Evolutionary conservation across 2,888 invertebrate species (phyloP), one percentile per base, ranked within the genome.

Genomic region (Tethea ocularis): DNA sequence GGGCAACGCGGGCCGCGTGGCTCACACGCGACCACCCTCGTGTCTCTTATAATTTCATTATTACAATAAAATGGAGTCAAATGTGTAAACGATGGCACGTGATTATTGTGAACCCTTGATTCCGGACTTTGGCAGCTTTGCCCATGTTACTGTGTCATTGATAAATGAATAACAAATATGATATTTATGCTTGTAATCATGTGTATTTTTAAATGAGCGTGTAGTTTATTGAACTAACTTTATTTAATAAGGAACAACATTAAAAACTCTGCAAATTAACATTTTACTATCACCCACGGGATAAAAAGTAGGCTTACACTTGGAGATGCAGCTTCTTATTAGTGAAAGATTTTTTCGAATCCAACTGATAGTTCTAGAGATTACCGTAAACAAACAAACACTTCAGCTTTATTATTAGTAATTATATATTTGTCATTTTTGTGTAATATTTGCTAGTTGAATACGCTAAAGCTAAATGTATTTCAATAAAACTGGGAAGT

Each of bases 61-160:
- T 89, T 84, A 86, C 87, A 89, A 90, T 89, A 88, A 89, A 90
- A 88, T 78, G 79, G 77, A 89, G 87, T 87, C 87, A 88, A 90
- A 89, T 79, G 87, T 87, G 88, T 89, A 89, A 91, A 89, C 86
- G 88, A 80, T 77, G 86, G 78, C 88, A 86, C 88, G 88, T 89
- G 85, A 80, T 81, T 76, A 74, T 76, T 67, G 72, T 74, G 77
- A 79, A 81, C 85, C 80, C 74, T 61, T 74, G 69, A 73, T 72
- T 64, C 33, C 67, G 68, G 60, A 66, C 53, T 63, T 64, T 66
- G 71, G 67, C 67, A 64, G 67, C 59, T 67, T 70, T 67, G 62
- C 61, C 64, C 33, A 54, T 64, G 67, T 74, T 59, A 58, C 70
- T 64, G 65, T 64, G 57, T 24, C 41, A 51, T 46, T 41, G 54